Percentiles rank a stretch among this genome's conserved stretches.
These are phyloP conservation scores for Geotrypetes seraphini DNA, from an alignment of 2,797 vertebrate genomes.

Conservation along the genomic window DNA sequence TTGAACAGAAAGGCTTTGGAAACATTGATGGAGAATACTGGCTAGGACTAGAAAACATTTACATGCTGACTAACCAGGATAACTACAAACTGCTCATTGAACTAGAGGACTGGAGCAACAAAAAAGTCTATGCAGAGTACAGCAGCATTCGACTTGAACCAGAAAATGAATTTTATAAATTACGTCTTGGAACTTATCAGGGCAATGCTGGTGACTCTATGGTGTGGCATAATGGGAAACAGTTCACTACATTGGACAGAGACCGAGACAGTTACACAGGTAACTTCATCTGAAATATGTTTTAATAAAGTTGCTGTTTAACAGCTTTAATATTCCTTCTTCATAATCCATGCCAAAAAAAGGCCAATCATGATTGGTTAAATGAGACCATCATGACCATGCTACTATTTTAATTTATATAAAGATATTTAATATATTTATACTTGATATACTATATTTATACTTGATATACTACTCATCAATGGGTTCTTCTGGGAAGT, in stretches of 20 bases:
- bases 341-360: too few species aligned
- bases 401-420: too few species aligned
- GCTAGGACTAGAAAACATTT: constrained; percentile 92
- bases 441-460: too few species aligned
- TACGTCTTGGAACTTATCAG: constrained; percentile 89
- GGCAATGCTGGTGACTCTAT: constrained; percentile 93
- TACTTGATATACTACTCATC: too few species aligned
- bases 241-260: constrained; percentile 92
- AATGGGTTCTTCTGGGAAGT: too few species aligned
- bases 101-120: constrained; percentile 94
- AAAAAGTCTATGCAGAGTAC: constrained; percentile 95
- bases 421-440: too few species aligned
- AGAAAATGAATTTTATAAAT: constrained; percentile 79
- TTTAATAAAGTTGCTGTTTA: too few species aligned
- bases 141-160: constrained; percentile 89
- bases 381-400: too few species aligned
- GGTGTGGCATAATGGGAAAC: constrained; percentile 91
- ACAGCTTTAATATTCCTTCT: too few species aligned
- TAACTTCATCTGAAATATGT: too few species aligned
- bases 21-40: constrained; percentile 93
- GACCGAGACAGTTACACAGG: constrained; percentile 89
- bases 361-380: too few species aligned
- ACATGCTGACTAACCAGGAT: constrained; percentile 81
- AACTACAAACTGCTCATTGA: constrained; percentile 91
- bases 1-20: constrained; percentile 87